Evolutionary conservation across 2,113 vertebrate genomes (phyloP).

Genomic region (Sprattus sprattus): DNA sequence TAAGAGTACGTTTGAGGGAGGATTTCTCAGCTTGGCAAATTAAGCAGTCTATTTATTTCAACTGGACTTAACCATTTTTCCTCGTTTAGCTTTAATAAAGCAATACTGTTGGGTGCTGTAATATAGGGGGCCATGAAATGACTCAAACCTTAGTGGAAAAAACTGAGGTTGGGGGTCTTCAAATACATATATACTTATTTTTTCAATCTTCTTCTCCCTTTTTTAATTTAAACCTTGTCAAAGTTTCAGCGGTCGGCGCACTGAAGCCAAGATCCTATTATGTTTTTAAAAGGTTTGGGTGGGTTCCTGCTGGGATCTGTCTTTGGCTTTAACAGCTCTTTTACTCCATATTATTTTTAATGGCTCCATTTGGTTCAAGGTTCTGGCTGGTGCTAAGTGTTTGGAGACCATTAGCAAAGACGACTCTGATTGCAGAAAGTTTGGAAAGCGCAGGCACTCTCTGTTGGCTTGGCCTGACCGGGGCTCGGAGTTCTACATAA

Average conservation of each 20-base stretch:
- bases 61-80: not conserved
- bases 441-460: slow-evolving; percentile 22
- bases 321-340: slow-evolving; percentile 26
- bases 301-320: slow-evolving; percentile 35
- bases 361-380: slow-evolving; percentile 26
- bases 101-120: slow-evolving; percentile 30
- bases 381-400: slow-evolving; percentile 29
- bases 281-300: slow-evolving; percentile 42
- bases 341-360: slow-evolving; percentile 47
- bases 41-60: not conserved
- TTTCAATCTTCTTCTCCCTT: not conserved
- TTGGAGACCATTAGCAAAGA: slow-evolving; percentile 37
- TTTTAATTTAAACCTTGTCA: slow-evolving; percentile 36
- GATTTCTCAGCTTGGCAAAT: not conserved
- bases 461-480: not conserved
- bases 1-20: not conserved
- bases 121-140: slow-evolving; percentile 37
- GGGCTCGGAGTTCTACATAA: not conserved
- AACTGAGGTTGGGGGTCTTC: slow-evolving; percentile 17
- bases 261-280: slow-evolving; percentile 50
- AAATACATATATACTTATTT: not conserved
- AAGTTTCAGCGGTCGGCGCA: slow-evolving; percentile 39
- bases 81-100: slow-evolving; percentile 34
- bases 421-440: slow-evolving; percentile 33
- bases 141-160: slow-evolving; percentile 44